Evolutionary conservation across 2,888 invertebrate species (phyloP).

Genomic region (Abscondita cerata): DNA sequence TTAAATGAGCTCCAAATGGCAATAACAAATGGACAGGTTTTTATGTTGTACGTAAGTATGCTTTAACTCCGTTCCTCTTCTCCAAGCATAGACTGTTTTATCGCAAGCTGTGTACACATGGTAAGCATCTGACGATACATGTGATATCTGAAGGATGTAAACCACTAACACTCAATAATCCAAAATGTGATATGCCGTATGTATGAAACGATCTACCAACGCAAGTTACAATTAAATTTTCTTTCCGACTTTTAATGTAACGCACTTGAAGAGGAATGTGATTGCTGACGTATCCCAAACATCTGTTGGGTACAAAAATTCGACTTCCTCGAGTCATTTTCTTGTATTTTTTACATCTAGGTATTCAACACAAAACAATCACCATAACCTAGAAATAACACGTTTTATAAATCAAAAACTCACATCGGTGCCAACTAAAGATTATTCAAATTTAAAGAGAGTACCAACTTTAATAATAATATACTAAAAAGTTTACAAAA

Average conservation of each 20-base stretch:
- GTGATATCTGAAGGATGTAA: slow-evolving; percentile 81
- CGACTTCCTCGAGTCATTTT: slow-evolving; percentile 64
- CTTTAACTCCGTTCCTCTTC: slow-evolving; percentile 82
- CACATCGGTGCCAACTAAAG: too few relatives aligned
- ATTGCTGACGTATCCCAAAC: slow-evolving; percentile 92
- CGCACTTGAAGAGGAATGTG: slow-evolving; percentile 85
- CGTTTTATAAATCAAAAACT: too few relatives aligned
- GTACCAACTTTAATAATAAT: too few relatives aligned
- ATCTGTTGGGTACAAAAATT: slow-evolving; percentile 83
- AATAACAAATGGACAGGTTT: slow-evolving; percentile 76
- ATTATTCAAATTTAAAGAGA: too few relatives aligned
- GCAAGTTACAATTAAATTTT: slow-evolving; percentile 87
- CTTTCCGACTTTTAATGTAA: slow-evolving; percentile 83
- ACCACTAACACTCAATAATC: slow-evolving; percentile 83
- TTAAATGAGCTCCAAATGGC: slow-evolving; percentile 85
- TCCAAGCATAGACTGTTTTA: slow-evolving; percentile 85
- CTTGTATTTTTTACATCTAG: too few relatives aligned
- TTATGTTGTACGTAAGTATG: slow-evolving; percentile 82
- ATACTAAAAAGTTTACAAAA: too few relatives aligned
- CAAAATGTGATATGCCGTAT: slow-evolving; percentile 84
- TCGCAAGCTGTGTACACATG: slow-evolving; percentile 82
- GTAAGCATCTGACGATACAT: slow-evolving; percentile 74
- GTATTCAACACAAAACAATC: too few relatives aligned
- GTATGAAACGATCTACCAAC: slow-evolving; percentile 93
- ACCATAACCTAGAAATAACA: too few relatives aligned